Conservation (phyloP, 2,888 invertebrate species). For the Amphipyra tragopoginis region DNA sequence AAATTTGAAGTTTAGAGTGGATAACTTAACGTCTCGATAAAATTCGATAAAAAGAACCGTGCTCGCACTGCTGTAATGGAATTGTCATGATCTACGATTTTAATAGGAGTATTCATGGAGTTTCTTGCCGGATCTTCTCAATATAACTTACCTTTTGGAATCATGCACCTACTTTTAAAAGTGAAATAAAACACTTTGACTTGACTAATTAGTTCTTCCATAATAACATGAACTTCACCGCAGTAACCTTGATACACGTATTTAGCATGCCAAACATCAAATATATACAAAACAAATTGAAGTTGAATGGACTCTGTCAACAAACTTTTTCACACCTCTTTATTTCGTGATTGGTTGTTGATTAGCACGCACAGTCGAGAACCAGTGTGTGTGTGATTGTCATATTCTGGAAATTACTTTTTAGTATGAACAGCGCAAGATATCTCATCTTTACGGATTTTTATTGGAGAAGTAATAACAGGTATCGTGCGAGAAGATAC, state of each 20-base stretch:
- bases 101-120: too few relatives aligned
- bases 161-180: too few relatives aligned
- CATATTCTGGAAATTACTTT: conserved; percentile 21
- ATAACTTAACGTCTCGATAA: too few relatives aligned
- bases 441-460: conserved; percentile 6
- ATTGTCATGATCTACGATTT: too few relatives aligned
- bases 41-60: too few relatives aligned
- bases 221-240: conserved; percentile 19
- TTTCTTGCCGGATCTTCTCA: too few relatives aligned
- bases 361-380: conserved; percentile 39
- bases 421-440: conserved; percentile 1
- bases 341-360: conserved; percentile 45
- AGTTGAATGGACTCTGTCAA: conserved; percentile 49
- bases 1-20: too few relatives aligned
- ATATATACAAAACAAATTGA: conserved; percentile 37
- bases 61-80: too few relatives aligned
- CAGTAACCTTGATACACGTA: conserved; percentile 26
- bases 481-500: conserved; percentile 7
- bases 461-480: conserved; percentile 10
- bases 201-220: background rate
- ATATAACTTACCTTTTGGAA: too few relatives aligned
- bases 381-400: conserved; percentile 20
- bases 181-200: too few relatives aligned
- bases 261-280: conserved; percentile 12
- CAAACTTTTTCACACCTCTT: conserved; percentile 46